Evolutionary conservation across 1,140 invertebrate genomes (phyloP), one percentile per base, ranked within the genome.

Genomic region (Thrips palmi): DNA sequence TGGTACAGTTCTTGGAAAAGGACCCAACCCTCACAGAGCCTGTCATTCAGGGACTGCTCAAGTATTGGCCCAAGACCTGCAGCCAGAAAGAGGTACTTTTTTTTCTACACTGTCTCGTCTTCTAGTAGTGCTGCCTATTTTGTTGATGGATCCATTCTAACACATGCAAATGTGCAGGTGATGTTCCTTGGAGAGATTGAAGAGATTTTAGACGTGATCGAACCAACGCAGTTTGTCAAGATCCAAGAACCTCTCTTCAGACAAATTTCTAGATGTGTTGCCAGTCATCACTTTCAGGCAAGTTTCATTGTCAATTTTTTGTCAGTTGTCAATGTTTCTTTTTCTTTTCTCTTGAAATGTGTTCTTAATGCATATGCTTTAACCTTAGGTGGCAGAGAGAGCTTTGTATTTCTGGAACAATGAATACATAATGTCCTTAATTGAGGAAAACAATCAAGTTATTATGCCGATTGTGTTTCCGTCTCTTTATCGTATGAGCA

Each of bases 1-100:
- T 98, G 56, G 93, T 98, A 49, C 94, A 99, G 68, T 99, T 99
- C 71, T 66, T 99, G 43, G 93, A 98, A 67, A 99, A 99, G 62
- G 94, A 98, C 68, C 74, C 91, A 48, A 81, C 78, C 49, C 70
- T 98, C 50, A 97, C 92, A 45, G 89, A 97, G 65, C 84, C 85
- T 43, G 92, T 98, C 37, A 80, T 97, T 51, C 77, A 84, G 56
- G 86, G 89, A 48, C 71, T 98, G 51, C 71, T 98, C 48, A 97
- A 97, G 62, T 96, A 91, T 67, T 98, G 93, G 93, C 93, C 93
- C 53, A 97, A 97, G 67, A 94, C 89, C 34, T 94, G 89, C 63
- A 93, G 87, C 63, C 92, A 94, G 63, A 98, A 98, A 67, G 92
- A 97, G 70, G 54, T 53, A 44, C 25, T 18, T 22, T 18, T n/a